A percentile compares a stretch with the other conserved stretches of the same genome.
Evolutionary conservation across 2,888 invertebrate species (phyloP).

Genomic region (Mythimna impura): DNA sequence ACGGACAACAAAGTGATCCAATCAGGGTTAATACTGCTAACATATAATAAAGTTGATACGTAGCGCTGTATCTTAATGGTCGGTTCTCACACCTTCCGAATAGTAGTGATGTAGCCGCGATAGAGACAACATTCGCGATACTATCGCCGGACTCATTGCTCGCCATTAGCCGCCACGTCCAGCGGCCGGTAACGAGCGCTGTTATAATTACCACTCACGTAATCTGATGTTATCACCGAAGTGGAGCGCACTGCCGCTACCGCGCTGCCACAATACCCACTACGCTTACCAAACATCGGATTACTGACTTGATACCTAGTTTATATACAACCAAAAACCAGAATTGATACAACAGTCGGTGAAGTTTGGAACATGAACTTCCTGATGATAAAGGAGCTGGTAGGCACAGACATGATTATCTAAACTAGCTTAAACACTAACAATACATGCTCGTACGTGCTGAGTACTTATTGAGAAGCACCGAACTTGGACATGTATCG

Average conservation of each 20-base stretch:
- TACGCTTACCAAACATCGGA: neutral
- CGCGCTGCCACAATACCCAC: neutral
- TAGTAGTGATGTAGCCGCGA: constrained; percentile 7
- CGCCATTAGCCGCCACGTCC: constrained; percentile 6
- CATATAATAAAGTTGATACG: neutral
- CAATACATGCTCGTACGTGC: neutral
- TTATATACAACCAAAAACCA: neutral
- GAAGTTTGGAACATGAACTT: neutral
- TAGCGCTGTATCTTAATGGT: neutral
- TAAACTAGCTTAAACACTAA: neutral
- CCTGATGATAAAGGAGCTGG: neutral
- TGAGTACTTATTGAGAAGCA: neutral
- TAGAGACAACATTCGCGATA: constrained; percentile 10
- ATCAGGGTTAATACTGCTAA: too few relatives aligned
- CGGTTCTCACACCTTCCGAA: constrained; percentile 19
- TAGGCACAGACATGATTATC: too few relatives aligned
- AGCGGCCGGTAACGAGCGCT: constrained; percentile 21
- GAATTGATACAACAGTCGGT: neutral
- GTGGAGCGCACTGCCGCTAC: neutral
- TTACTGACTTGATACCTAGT: neutral
- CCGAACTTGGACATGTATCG: neutral
- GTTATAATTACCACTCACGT: constrained; percentile 33
- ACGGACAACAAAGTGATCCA: too few relatives aligned
- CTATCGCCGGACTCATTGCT: constrained; percentile 15
- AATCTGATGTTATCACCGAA: constrained; percentile 38